A percentile compares a stretch with the other conserved stretches of the same genome.
Evolutionary conservation across 35 echinoderm and acorn worm genomes (phyloP).

Genomic region (Chiridota heheva): DNA sequence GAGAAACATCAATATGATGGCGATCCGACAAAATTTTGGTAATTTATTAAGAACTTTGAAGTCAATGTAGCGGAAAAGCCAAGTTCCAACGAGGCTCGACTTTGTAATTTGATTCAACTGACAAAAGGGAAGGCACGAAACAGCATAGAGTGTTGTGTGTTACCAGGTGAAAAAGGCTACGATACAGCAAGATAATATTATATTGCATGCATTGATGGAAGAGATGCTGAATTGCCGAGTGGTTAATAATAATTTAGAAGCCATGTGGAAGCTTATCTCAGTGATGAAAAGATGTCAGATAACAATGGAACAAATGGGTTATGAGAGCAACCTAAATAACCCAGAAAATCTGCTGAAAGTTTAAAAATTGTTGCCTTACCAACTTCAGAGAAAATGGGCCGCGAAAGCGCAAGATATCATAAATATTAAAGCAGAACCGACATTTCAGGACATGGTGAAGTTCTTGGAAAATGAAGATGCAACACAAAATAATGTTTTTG

Average conservation of each 20-base stretch:
- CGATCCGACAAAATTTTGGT: too few species aligned
- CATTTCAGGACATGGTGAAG: constrained; percentile 22
- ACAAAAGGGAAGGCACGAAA: constrained; percentile 36
- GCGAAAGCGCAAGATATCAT: constrained; percentile 23
- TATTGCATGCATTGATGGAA: constrained; percentile 44
- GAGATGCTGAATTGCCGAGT: constrained; percentile 34
- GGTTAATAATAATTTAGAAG: not conserved
- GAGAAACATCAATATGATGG: too few species aligned
- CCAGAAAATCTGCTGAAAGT: constrained; percentile 21
- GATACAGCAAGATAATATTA: constrained; percentile 15
- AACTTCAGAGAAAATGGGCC: constrained; percentile 11
- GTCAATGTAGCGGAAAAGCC: too few species aligned
- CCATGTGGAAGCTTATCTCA: constrained; percentile 19
- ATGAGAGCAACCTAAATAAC: constrained; percentile 26
- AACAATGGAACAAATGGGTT: constrained; percentile 2
- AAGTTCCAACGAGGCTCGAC: too few species aligned
- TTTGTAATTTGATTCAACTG: too few species aligned
- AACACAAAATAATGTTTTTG: constrained; percentile 21
- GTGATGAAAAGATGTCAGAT: constrained; percentile 35
- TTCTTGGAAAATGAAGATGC: constrained; percentile 22
- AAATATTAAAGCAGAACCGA: not conserved
- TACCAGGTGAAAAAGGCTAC: constrained; percentile 24
- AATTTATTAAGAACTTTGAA: too few species aligned
- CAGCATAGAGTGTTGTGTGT: constrained; percentile 31
- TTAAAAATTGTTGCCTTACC: constrained; percentile 6